Evolutionary conservation across 1,140 invertebrate genomes (phyloP).

Genomic region (Oryctes rhinoceros): DNA sequence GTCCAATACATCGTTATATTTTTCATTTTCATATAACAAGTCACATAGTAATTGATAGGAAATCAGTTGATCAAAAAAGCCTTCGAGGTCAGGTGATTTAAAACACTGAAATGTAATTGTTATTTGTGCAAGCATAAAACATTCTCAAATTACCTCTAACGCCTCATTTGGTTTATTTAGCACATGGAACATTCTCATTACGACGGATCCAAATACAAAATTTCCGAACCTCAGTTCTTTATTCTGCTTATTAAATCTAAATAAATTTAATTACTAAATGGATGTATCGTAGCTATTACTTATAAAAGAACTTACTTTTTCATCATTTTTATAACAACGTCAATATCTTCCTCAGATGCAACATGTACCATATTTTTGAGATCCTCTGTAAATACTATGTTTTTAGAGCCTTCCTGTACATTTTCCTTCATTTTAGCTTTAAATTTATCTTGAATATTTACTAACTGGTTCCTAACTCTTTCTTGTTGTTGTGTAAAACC

Average conservation of each 20-base stretch:
- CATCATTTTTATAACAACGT: constrained; percentile 74
- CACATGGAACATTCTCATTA: constrained; percentile 80
- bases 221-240: constrained; percentile 77
- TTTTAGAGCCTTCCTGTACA: constrained; percentile 63
- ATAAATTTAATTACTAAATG: constrained; percentile 47
- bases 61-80: constrained; percentile 77
- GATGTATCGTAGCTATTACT: background rate
- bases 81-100: constrained; percentile 67
- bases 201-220: constrained; percentile 83
- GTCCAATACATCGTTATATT: constrained; percentile 74
- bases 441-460: constrained; percentile 70
- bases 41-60: constrained; percentile 76
- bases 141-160: constrained; percentile 61
- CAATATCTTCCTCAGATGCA: constrained; percentile 68
- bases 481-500: constrained; percentile 66
- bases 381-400: constrained; percentile 85
- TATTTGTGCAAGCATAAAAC: background rate
- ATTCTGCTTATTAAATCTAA: constrained; percentile 79
- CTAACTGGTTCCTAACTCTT: constrained; percentile 66
- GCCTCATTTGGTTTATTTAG: constrained; percentile 76
- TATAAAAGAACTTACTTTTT: constrained; percentile 64
- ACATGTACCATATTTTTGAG: constrained; percentile 83
- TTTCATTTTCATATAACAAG: constrained; percentile 74
- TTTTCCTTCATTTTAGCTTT: constrained; percentile 73
- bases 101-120: constrained; percentile 67